Conservation (phyloP, 2,113 vertebrate species). For the Gavialis gangeticus region DNA sequence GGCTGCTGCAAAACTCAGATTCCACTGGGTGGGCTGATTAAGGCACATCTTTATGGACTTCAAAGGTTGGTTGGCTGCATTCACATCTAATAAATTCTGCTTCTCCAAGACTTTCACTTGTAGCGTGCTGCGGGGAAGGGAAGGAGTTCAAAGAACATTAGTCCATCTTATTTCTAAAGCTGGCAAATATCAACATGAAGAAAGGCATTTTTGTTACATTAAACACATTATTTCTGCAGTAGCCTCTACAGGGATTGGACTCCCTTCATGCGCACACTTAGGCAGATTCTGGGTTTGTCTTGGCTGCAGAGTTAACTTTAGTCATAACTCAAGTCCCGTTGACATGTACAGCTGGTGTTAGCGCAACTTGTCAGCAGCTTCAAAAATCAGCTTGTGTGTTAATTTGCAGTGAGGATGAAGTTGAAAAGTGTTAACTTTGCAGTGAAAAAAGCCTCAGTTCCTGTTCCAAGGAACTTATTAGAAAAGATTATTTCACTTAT, state of each 20-base stretch:
- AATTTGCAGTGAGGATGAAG: not conserved
- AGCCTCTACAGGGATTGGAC: not conserved
- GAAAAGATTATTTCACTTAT: not conserved
- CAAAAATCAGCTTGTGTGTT: not conserved
- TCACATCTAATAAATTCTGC: conserved; percentile 78
- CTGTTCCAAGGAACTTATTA: not conserved
- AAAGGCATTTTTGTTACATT: not conserved
- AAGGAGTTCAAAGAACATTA: conserved; percentile 67
- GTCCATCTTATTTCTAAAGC: conserved; percentile 34
- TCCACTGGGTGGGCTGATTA: conserved; percentile 83
- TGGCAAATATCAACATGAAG: conserved; percentile 19
- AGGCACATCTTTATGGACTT: conserved; percentile 86
- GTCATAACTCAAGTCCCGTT: not conserved
- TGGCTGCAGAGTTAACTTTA: not conserved
- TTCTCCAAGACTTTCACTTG: conserved; percentile 82
- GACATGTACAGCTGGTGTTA: not conserved
- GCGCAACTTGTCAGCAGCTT: not conserved
- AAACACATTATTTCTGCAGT: not conserved
- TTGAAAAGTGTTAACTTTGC: not conserved
- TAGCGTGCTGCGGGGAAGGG: conserved; percentile 71
- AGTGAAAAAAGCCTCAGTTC: not conserved
- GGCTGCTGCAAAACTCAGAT: conserved; percentile 80
- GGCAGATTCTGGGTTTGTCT: accelerated
- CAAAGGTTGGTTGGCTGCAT: conserved; percentile 79
- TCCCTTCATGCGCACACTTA: not conserved